These are phyloP conservation scores for Charaxes varanes DNA, from an alignment of 1,140 invertebrate species.

Conservation along the genomic window DNA sequence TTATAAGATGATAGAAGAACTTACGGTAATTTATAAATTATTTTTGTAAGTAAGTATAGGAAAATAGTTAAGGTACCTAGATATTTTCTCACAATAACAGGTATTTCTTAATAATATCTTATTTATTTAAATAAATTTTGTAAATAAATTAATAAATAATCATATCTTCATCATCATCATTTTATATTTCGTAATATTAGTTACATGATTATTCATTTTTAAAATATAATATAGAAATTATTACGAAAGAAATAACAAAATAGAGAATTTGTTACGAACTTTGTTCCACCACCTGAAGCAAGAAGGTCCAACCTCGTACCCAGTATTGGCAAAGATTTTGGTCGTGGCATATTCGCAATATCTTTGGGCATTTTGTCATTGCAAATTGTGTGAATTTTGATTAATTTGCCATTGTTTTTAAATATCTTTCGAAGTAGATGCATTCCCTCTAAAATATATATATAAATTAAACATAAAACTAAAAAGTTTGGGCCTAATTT, in stretches of 20 bases:
- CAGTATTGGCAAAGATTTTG: constrained; percentile 43
- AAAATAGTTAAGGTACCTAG: too few relatives aligned
- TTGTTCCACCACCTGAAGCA: constrained; percentile 40
- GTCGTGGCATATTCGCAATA: constrained; percentile 30
- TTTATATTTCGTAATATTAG: too few relatives aligned
- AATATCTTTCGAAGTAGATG: neutral
- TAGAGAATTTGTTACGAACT: constrained; percentile 34
- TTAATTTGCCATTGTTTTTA: neutral
- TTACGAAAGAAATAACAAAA: too few relatives aligned
- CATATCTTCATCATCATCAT: too few relatives aligned
- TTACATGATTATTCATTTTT: too few relatives aligned
- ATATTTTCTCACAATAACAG: too few relatives aligned
- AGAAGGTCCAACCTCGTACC: constrained; percentile 51
- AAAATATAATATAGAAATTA: neutral
- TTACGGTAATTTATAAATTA: too few relatives aligned
- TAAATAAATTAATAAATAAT: too few relatives aligned
- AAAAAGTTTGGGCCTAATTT: neutral
- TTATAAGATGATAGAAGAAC: too few relatives aligned
- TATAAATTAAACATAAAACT: neutral
- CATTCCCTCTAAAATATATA: neutral
- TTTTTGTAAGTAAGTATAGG: too few relatives aligned
- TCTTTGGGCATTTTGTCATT: neutral
- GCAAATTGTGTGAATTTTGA: neutral
- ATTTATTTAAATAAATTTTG: too few relatives aligned
- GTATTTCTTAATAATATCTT: too few relatives aligned